Conservation (phyloP, 2,113 vertebrate genomes). For the Leptosomus discolor region DNA sequence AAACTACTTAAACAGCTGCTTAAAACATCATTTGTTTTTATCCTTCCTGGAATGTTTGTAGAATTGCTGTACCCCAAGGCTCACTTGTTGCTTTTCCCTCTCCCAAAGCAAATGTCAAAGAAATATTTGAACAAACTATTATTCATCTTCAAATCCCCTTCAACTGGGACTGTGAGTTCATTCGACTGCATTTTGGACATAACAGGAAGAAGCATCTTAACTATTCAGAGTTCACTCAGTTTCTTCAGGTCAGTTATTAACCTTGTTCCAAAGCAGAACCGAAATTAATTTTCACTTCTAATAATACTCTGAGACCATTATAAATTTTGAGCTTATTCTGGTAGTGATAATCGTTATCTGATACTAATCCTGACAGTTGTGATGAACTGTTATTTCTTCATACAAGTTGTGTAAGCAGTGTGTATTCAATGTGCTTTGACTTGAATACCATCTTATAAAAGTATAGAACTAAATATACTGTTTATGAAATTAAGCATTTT, state of each 20-base stretch:
- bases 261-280: neutral
- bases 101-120: slow-evolving; percentile 90
- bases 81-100: slow-evolving; percentile 66
- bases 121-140: slow-evolving; percentile 94
- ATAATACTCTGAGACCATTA: neutral
- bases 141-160: slow-evolving; percentile 96
- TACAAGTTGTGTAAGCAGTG: neutral
- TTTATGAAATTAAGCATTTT: neutral
- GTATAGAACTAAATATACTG: neutral
- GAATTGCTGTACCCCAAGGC: slow-evolving; percentile 4
- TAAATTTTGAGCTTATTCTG: neutral
- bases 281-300: neutral
- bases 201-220: slow-evolving; percentile 90
- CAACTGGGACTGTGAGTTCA: slow-evolving; percentile 98
- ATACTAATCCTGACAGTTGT: neutral
- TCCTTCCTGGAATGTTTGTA: slow-evolving; percentile 61
- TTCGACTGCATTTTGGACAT: slow-evolving; percentile 93
- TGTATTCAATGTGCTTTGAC: neutral
- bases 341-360: neutral
- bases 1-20: slow-evolving; percentile 52
- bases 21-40: slow-evolving; percentile 57
- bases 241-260: slow-evolving; percentile 86
- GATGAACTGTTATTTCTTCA: neutral
- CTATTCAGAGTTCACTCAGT: slow-evolving; percentile 94
- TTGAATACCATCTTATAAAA: neutral